Percentiles rank a stretch among this genome's conserved stretches.
These are phyloP conservation scores for Heteropelma amictum DNA, from an alignment of 2,888 invertebrate genomes.

Conservation along the genomic window DNA sequence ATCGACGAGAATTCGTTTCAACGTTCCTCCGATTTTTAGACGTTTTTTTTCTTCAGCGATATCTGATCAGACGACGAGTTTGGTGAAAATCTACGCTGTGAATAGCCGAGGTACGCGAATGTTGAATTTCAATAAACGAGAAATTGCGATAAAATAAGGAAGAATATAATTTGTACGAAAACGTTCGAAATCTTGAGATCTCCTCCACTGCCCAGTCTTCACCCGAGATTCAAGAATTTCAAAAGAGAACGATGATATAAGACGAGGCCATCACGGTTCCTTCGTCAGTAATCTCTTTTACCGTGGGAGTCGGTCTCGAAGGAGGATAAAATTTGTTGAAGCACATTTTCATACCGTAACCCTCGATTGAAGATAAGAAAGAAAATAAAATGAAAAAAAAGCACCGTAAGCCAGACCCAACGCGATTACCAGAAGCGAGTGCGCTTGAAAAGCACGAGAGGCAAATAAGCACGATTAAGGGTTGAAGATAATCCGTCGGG, in stretches of 20 bases:
- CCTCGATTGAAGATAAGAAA: conserved; percentile 18
- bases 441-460: conserved; percentile 26
- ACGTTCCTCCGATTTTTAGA: no score
- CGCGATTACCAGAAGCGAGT: conserved; percentile 35
- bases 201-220: neutral
- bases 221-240: neutral
- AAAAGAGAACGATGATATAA: neutral
- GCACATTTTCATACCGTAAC: conserved; percentile 17
- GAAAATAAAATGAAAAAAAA: conserved; percentile 2
- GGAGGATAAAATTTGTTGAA: conserved; percentile 37
- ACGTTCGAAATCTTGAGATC: no score
- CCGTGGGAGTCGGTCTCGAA: conserved; percentile 1
- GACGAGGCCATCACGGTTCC: conserved; percentile 2
- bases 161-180: no score
- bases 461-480: conserved; percentile 42
- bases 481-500: conserved; percentile 32
- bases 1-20: no score
- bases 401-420: neutral
- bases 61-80: no score
- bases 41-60: no score
- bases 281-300: conserved; percentile 20
- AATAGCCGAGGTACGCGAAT: no score
- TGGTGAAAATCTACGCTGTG: no score
- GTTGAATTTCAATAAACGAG: neutral
- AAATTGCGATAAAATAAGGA: neutral